These are phyloP conservation scores for Diorhabda elongata DNA, from an alignment of 1,140 invertebrate genomes.

Conservation along the genomic window DNA sequence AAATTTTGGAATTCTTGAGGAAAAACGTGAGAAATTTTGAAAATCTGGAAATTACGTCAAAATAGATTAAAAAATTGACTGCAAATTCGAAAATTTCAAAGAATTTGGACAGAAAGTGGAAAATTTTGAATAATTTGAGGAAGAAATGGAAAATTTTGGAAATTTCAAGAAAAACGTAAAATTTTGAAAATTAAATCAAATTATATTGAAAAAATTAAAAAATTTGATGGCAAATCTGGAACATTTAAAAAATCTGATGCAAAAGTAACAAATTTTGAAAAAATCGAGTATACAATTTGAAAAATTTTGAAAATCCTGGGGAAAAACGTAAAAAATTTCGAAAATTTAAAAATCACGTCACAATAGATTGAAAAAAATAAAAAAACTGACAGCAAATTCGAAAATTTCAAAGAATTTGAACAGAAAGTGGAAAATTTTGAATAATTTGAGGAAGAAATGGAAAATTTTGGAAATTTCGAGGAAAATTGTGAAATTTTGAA, in stretches of 20 bases:
- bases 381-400: no score
- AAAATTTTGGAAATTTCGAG: background rate
- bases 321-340: background rate
- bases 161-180: background rate
- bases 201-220: no score
- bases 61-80: no score
- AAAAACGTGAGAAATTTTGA: no score
- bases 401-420: no score
- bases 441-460: constrained; percentile 18
- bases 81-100: no score
- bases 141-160: background rate
- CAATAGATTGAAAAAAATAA: no score
- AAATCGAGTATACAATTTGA: constrained; percentile 17
- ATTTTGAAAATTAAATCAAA: background rate
- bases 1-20: background rate
- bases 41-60: no score
- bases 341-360: background rate
- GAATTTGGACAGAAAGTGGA: no score
- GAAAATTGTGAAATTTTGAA: background rate
- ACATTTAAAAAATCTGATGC: no score
- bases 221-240: no score
- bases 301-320: background rate
- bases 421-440: constrained; percentile 10
- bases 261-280: no score
- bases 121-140: constrained; percentile 11